Percentiles rank a stretch among this genome's conserved stretches.
Conservation (phyloP, 1,140 invertebrate genomes). For the Matsumurasca onukii region DNA sequence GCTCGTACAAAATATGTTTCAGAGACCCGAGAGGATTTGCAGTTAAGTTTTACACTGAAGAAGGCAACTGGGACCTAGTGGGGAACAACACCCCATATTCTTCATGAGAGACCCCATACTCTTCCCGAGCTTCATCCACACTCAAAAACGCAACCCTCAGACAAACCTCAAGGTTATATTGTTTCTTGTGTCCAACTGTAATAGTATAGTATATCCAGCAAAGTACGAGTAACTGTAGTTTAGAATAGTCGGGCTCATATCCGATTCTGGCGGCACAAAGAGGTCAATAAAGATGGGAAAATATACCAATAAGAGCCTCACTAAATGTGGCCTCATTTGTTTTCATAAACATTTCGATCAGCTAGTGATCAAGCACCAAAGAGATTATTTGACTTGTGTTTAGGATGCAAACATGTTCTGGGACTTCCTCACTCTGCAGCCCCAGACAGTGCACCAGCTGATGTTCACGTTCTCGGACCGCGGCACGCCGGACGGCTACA, state of each 20-base stretch:
- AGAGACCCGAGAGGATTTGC: constrained; percentile 93
- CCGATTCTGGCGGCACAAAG: no score
- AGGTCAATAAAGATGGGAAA: no score
- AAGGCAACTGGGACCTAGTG: constrained; percentile 94
- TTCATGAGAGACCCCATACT: constrained; percentile 91
- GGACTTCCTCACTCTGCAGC: constrained; percentile 89
- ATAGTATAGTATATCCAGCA: no score
- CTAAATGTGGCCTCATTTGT: no score
- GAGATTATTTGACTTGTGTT: no score
- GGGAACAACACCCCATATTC: constrained; percentile 97
- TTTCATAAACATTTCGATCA: no score
- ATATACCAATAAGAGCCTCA: no score
- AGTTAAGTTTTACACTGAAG: constrained; percentile 94
- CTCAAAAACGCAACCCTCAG: constrained; percentile 90
- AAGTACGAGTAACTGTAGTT: no score
- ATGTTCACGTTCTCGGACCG: constrained; percentile 85
- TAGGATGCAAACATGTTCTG: constrained; percentile 88
- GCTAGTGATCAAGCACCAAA: no score
- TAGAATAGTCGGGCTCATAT: no score
- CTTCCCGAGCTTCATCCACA: constrained; percentile 89
- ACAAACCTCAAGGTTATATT: constrained; percentile 85
- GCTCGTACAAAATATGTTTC: no score
- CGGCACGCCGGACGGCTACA: constrained; percentile 87
- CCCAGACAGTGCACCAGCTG: constrained; percentile 85
- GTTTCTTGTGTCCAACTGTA: no score